Conservation (phyloP, 2,888 invertebrate genomes). For the Gymnocheta viridis region DNA sequence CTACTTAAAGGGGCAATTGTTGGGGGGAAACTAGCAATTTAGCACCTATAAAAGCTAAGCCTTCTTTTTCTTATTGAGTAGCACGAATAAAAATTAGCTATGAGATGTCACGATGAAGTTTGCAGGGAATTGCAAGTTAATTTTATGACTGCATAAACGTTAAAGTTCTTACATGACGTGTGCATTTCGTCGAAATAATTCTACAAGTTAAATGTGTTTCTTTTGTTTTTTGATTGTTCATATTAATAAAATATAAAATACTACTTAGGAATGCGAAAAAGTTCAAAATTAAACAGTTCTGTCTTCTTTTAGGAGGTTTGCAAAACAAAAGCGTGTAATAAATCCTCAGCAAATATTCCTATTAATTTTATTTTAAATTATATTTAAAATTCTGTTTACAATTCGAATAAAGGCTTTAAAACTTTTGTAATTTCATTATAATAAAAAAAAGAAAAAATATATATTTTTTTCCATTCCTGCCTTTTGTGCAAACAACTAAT, state of each 20-base stretch:
- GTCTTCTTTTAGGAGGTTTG: neutral
- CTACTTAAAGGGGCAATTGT: too few relatives aligned
- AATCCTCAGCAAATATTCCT: neutral
- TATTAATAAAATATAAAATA: neutral
- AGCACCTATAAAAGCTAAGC: too few relatives aligned
- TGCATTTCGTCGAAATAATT: too few relatives aligned
- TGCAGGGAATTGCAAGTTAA: too few relatives aligned
- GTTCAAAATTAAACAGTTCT: neutral
- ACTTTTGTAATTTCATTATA: constrained; percentile 35
- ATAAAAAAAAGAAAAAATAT: neutral
- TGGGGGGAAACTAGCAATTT: too few relatives aligned
- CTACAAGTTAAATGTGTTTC: too few relatives aligned
- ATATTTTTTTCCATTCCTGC: neutral
- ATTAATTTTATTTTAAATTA: neutral
- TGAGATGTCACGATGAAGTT: too few relatives aligned
- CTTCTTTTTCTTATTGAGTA: too few relatives aligned
- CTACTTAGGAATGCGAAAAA: too few relatives aligned
- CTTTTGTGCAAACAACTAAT: constrained; percentile 59
- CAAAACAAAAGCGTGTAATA: neutral
- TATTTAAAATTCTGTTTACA: neutral
- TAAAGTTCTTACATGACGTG: too few relatives aligned
- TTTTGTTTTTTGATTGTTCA: neutral
- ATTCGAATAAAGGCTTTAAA: neutral
- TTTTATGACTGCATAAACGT: too few relatives aligned
- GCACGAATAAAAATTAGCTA: too few relatives aligned